Base-by-base conservation (phyloP, 2,888 invertebrate species). In the Pseudeuparius sepicola region DNA sequence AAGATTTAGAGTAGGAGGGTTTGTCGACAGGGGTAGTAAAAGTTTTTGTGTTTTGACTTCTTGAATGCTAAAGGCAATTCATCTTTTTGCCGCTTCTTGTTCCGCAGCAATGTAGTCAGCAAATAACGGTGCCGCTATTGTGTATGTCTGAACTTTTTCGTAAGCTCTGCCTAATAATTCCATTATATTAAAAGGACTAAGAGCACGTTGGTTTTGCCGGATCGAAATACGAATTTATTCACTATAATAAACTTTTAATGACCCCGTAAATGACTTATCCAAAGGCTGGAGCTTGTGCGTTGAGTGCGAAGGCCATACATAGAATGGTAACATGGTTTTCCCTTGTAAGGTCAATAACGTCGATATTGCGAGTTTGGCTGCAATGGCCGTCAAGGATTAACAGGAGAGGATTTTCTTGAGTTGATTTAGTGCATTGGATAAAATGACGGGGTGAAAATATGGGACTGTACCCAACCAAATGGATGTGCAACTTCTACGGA, bases 201-300 rank as follows among this genome's bases (percentile, higher is more conserved):
- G 33, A 23, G 20, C n/a, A 10, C 29, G 17, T 18, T 37, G n/a
- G 28, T 37, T 34, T 20, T 37, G 33, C 23, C 33, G 27, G 28
- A 29, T 27, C 24, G 18, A 34, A 28, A 33, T 33, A 20, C 37
- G 37, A 33, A 37, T 37, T 14, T 33, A 16, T 37, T 37, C 37
- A 37, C 37, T 37, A n/a, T 34, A 37, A 34, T 34, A 33, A 13
- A 33, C 14, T 33, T 37, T 37, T 29, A 34, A 34, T 33, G 33
- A 24, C 16, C 34, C 29, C 37, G 28, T 33, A 24, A 33, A 37
- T 27, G 37, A 26, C 26, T 32, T 32, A 26, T 37, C 28, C 27
- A 37, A 33, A 25, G 29, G 13, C 29, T 14, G 15, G 15, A 14
- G 15, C 29, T 29, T 29, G 15, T 29, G 29, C 7, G 15, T 14